A percentile compares a stretch with the other conserved stretches of the same genome.
Evolutionary conservation across 2,113 vertebrate genomes (phyloP).

Genomic region (Nanger granti): DNA sequence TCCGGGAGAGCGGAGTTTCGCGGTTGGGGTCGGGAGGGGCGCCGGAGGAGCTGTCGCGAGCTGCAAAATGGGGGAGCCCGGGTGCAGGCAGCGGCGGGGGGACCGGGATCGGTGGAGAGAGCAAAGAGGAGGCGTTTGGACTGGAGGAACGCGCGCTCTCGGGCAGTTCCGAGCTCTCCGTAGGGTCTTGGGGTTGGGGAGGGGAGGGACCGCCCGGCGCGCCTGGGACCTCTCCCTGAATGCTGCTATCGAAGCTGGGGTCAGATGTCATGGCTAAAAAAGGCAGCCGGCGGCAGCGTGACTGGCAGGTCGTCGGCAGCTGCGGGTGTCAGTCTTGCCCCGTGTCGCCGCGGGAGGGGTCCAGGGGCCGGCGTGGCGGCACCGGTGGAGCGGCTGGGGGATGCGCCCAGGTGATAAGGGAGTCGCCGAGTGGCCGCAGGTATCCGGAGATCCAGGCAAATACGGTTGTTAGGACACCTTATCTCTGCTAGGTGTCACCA

Average conservation of each 20-base stretch:
- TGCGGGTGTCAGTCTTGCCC: slow-evolving; percentile 77
- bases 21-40: not conserved
- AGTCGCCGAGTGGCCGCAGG: not conserved
- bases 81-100: not conserved
- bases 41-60: not conserved
- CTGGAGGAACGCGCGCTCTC: not conserved
- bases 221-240: not conserved
- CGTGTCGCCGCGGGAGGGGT: not conserved
- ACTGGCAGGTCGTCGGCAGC: slow-evolving; percentile 69
- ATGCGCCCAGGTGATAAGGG: not conserved
- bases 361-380: not conserved
- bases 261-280: slow-evolving; percentile 78
- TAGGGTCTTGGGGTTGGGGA: not conserved
- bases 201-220: not conserved
- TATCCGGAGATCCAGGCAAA: slow-evolving; percentile 2
- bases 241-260: not conserved
- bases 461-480: slow-evolving; percentile 14
- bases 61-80: not conserved
- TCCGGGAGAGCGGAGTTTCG: not conserved
- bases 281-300: slow-evolving; percentile 65
- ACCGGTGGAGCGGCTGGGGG: not conserved
- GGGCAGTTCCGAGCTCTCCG: not conserved
- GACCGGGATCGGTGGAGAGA: not conserved
- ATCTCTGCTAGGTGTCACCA: slow-evolving; percentile 21
- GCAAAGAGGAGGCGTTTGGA: not conserved